Percentiles rank a stretch among this genome's conserved stretches.
Conservation (phyloP, 2,888 invertebrate species). For the Oscheius sp. region DNA sequence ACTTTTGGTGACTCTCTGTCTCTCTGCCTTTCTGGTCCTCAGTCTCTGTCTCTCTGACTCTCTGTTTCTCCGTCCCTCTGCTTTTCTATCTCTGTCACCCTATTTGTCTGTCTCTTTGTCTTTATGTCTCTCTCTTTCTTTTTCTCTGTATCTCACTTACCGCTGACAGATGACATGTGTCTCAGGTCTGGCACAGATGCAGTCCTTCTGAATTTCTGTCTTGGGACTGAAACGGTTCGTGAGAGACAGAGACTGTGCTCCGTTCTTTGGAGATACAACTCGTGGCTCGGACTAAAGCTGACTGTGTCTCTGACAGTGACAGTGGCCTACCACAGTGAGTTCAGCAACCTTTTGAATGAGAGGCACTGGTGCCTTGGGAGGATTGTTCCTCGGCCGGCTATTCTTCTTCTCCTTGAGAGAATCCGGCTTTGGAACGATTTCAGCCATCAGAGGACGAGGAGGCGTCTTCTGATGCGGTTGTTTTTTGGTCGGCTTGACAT, state of each 20-base stretch:
- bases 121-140: not conserved
- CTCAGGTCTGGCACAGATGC: slow-evolving; percentile 52
- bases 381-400: no score
- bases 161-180: slow-evolving; percentile 57
- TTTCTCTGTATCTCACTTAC: slow-evolving; percentile 34
- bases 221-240: slow-evolving; percentile 48
- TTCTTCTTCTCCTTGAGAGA: slow-evolving; percentile 41
- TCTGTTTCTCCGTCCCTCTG: no score
- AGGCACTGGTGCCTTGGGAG: no score
- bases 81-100: no score
- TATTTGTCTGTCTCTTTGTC: no score
- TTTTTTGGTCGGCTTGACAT: slow-evolving; percentile 13
- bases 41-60: no score
- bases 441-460: slow-evolving; percentile 53
- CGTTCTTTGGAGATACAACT: slow-evolving; percentile 19
- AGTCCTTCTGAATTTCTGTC: slow-evolving; percentile 36
- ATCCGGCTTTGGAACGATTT: slow-evolving; percentile 40
- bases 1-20: not conserved
- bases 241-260: slow-evolving; percentile 6
- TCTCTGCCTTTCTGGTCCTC: no score
- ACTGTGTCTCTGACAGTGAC: not conserved
- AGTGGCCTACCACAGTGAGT: slow-evolving; percentile 2
- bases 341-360: no score
- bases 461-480: slow-evolving; percentile 6
- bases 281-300: slow-evolving; percentile 28